Conservation (phyloP, 1,140 invertebrate genomes). For the Drosophila subpulchrella region DNA sequence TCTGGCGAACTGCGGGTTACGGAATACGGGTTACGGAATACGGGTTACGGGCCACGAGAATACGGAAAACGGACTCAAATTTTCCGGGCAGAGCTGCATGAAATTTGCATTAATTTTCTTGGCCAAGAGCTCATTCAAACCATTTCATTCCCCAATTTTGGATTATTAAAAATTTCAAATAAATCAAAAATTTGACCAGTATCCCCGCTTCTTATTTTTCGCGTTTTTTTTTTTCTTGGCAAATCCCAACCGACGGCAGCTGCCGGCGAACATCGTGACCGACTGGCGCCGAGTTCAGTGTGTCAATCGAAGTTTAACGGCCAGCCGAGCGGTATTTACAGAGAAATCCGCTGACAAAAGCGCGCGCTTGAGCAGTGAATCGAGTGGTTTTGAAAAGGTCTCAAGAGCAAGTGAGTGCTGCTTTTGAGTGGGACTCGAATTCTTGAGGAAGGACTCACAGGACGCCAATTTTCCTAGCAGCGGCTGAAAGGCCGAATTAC, state of each 20-base stretch:
- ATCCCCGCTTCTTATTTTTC: background rate
- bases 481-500: background rate
- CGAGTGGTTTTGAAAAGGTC: conserved; percentile 23
- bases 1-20: conserved; percentile 6
- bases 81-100: conserved; percentile 41
- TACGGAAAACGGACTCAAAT: conserved; percentile 7
- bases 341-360: conserved; percentile 32
- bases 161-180: conserved; percentile 73
- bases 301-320: conserved; percentile 54
- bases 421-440: background rate
- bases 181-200: conserved; percentile 74
- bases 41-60: conserved; percentile 6
- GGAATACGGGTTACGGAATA: conserved; percentile 11
- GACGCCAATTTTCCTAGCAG: background rate
- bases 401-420: conserved; percentile 48
- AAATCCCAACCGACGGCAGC: conserved; percentile 24
- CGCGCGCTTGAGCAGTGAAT: conserved; percentile 59
- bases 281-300: conserved; percentile 68
- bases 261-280: conserved; percentile 32
- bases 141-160: conserved; percentile 48
- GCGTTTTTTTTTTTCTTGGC: background rate
- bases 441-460: background rate
- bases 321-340: conserved; percentile 27
- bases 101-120: conserved; percentile 71
- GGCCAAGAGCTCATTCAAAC: conserved; percentile 33